Percentiles rank a stretch among this genome's conserved stretches.
Evolutionary conservation across 30 jellyfish, hydroid and myxozoan genomes (phyloP).

Genomic region (Turritopsis rubra): DNA sequence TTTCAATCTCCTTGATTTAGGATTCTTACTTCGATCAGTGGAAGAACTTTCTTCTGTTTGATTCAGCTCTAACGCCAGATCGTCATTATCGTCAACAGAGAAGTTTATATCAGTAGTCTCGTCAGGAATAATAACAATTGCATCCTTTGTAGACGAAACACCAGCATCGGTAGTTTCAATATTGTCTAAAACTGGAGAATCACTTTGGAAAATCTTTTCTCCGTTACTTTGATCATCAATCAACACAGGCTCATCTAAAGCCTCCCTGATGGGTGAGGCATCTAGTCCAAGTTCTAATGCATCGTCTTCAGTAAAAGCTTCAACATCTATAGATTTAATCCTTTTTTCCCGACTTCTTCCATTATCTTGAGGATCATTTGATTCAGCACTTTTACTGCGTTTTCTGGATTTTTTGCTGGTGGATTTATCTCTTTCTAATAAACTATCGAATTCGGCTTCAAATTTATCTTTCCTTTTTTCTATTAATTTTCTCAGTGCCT

Average conservation of each 20-base stretch:
- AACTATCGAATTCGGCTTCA: constrained; percentile 29
- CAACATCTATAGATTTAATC: not conserved
- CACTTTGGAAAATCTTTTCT: not conserved
- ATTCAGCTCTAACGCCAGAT: constrained; percentile 27
- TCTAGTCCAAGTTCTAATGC: constrained; percentile 35
- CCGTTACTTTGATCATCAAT: not conserved
- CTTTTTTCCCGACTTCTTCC: constrained; percentile 7
- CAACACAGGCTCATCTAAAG: not conserved
- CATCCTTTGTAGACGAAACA: constrained; percentile 10
- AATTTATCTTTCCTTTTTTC: constrained; percentile 51
- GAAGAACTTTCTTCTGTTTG: not conserved
- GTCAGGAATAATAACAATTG: constrained; percentile 26
- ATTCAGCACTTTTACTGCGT: not conserved
- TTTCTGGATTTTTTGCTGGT: not conserved
- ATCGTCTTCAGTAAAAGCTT: constrained; percentile 23
- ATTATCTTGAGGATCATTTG: not conserved
- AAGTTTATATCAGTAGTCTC: constrained; percentile 34
- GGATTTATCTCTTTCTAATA: not conserved
- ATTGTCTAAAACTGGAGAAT: not conserved
- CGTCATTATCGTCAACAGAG: constrained; percentile 41
- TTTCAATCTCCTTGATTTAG: not conserved
- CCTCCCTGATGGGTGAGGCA: constrained; percentile 29
- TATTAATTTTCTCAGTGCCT: constrained; percentile 71
- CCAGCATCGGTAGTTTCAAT: not conserved
- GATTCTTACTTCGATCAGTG: constrained; percentile 2